phyloP scores from a whole-genome alignment of 2,113 vertebrate genomes.

The Corvus hawaiiensis region DNA sequence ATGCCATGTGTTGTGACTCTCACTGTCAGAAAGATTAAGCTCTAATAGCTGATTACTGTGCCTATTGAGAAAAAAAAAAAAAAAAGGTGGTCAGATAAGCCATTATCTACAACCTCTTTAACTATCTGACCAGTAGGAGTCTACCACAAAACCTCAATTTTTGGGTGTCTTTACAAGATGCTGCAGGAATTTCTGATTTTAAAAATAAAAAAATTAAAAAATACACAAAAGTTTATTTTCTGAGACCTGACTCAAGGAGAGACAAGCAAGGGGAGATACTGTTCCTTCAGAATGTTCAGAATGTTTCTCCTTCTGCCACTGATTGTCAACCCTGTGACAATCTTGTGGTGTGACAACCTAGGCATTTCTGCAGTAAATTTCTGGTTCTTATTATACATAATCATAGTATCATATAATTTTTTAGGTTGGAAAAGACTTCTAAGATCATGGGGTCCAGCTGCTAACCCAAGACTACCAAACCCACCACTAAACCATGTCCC shows the following conservation, averaged over 20 bases:
- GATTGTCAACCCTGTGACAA: background rate
- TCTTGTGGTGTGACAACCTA: background rate
- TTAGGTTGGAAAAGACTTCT: background rate
- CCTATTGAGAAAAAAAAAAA: fast-evolving
- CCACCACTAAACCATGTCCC: background rate
- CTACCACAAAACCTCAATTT: background rate
- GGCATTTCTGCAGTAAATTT: background rate
- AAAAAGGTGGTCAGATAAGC: background rate
- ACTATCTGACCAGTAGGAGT: background rate
- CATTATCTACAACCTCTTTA: background rate
- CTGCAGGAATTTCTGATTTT: background rate
- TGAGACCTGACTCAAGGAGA: background rate
- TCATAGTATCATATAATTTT: background rate
- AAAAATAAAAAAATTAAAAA: background rate
- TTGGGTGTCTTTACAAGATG: background rate
- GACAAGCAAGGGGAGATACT: background rate
- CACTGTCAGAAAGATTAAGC: background rate
- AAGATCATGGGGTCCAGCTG: background rate
- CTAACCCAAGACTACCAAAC: background rate
- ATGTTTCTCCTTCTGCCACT: background rate
- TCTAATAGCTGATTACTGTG: background rate
- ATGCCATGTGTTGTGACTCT: background rate
- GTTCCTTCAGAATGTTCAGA: background rate
- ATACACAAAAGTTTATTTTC: background rate
- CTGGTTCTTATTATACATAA: background rate